Conservation (phyloP, 2,888 invertebrate genomes). For the Epirrhoe alternata region DNA sequence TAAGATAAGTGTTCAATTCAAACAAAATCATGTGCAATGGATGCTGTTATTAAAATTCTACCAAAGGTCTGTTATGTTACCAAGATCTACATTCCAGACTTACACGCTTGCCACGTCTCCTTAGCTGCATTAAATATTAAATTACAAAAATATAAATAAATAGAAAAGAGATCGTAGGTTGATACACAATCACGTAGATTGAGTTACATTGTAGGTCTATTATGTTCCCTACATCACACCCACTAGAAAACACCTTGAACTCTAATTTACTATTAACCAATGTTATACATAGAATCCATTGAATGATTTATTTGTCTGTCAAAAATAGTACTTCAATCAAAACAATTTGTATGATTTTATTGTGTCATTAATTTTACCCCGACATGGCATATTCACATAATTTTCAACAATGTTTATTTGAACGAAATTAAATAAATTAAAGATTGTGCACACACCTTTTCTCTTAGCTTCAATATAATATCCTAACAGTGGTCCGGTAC, state of each 20-base stretch:
- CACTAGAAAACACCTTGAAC: not conserved
- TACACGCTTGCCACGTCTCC: conserved; percentile 89
- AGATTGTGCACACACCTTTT: conserved; percentile 85
- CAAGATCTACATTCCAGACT: conserved; percentile 64
- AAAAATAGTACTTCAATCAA: too few species aligned
- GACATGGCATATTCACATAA: too few species aligned
- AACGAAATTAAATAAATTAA: too few species aligned
- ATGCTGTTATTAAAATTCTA: too few species aligned
- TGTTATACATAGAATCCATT: too few species aligned
- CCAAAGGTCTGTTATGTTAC: too few species aligned
- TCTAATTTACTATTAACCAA: too few species aligned
- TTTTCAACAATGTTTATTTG: too few species aligned
- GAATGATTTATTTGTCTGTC: too few species aligned
- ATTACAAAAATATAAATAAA: conserved; percentile 12
- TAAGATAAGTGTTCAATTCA: conserved; percentile 15
- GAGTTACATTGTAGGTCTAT: not conserved
- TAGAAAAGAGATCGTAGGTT: conserved; percentile 13
- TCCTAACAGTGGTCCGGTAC: conserved; percentile 93
- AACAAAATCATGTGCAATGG: conserved; percentile 36
- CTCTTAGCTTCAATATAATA: conserved; percentile 95
- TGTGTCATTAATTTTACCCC: too few species aligned
- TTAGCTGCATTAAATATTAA: conserved; percentile 84
- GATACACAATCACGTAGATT: not conserved
- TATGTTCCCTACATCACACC: not conserved
- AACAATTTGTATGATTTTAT: too few species aligned